Base-by-base conservation (phyloP, 2,888 invertebrate genomes). In the Aspidapion aeneum region DNA sequence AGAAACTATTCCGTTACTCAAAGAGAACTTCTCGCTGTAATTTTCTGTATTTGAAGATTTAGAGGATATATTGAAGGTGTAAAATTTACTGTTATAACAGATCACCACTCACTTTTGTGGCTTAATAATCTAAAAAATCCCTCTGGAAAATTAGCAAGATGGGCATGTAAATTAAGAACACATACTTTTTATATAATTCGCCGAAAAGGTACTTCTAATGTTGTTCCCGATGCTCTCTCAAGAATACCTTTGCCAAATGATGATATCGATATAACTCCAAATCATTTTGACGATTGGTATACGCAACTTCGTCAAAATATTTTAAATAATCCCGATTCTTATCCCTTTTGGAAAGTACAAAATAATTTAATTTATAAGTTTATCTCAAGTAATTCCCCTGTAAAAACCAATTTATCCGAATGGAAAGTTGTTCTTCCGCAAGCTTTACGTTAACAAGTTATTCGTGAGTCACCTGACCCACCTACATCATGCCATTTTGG, bases 91-190 rank as follows among this genome's bases (percentile, higher is more conserved):
- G 65, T 72, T 0, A 63, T 72, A 1, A 72, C 72, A 1, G 73
- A 74, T 52, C 72, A 74, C 52, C 59, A 65, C 55, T 63, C 67
- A 0, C 52, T 73, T 1, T 55, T 68, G 3, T 72, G 70, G 72
- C 56, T 72, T 3, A 3, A 3, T 50, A 66, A 65, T 21, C 16
- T 71, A 18, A 66, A 69, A 55, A 63, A 70, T 61, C 72, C 69
- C 16, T 18, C 66, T 9, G 72, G 72, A 22, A 65, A 65, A 61
- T 57, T 73, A 18, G 63, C 69, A 5, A 7, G 73, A 12, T 72
- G 73, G 71, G 21, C 65, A 48, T 55, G 70, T 18, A 64, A 58
- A 19, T 50, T 70, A n/a, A 49, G 61, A 9, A 66, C 70, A 59
- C 63, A 64, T 56, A 50, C 48, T 64, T 70, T 70, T 57, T 65